These are phyloP conservation scores for Glyptemys insculpta DNA, from an alignment of 2,797 vertebrate species.

Conservation along the genomic window DNA sequence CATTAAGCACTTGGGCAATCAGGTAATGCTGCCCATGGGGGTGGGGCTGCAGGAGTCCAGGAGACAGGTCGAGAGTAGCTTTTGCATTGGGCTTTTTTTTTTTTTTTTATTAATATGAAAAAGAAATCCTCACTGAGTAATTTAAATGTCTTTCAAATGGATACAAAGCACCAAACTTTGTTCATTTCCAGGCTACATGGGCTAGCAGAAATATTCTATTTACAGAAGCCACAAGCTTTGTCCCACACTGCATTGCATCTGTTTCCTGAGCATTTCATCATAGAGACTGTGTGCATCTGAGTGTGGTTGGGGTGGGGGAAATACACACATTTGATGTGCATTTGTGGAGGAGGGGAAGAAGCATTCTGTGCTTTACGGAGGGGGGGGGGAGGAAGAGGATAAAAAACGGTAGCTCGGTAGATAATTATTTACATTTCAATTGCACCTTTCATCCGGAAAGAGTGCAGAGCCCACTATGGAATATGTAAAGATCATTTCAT, in stretches of 20 bases:
- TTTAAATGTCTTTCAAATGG: not conserved
- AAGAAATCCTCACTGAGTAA: not conserved
- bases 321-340: not conserved
- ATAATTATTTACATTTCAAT: not conserved
- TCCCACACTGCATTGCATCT: not conserved
- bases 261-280: slow-evolving; percentile 3
- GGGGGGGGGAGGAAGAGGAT: not conserved
- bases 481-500: not conserved
- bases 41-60: not conserved
- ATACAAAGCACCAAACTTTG: not conserved
- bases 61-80: not conserved
- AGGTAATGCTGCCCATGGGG: not conserved
- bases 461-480: not conserved
- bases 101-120: not conserved
- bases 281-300: not conserved
- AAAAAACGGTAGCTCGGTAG: not conserved
- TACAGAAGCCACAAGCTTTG: not conserved
- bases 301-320: not conserved
- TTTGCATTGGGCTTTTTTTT: not conserved
- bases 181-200: not conserved
- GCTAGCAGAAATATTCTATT: not conserved
- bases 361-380: accelerated
- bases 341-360: not conserved
- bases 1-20: not conserved
- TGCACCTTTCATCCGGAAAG: not conserved